Base-by-base conservation (phyloP, 2,888 invertebrate genomes). In the Brenthis daphne region DNA sequence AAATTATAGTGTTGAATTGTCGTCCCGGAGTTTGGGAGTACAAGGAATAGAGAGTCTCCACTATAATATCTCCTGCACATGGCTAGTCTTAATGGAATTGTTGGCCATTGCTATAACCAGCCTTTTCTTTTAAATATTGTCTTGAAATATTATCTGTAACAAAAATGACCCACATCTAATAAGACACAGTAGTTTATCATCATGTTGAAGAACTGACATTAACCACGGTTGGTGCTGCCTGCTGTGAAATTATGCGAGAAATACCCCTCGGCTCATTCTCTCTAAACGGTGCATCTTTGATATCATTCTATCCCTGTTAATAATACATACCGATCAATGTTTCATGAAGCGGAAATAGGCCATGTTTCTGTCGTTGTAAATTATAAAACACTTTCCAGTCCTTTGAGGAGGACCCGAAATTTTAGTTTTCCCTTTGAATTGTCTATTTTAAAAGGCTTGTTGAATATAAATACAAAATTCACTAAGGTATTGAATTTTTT, bases 261-360 rank as follows among this genome's bases (percentile, higher is more conserved):
- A 90, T 87, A 80, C 82, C 85, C 85, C 82, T 86, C 86, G 90
- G 85, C 85, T 89, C 90, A 87, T 90, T 91, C 87, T 82, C 82
- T 82, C 79, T 87, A 85, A 87, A 85, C 84, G 85, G 77, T 82
- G 84, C 86, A 83, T 85, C 86, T 83, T 82, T 82, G 82, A 82
- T 84, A 84, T 82, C 82, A 83, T 85, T 86, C 86, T 85, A 65
- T 83, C 79, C 80, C 78, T 84, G 86, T 87, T 84, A 88, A 85
- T 86, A 86, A 84, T 82, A 78, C 61, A 70, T 68, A 67, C 68
- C 33, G 37, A 65, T 68, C 65, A 72, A 64, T 57, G 57, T 70
- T 64, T 64, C 55, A 72, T 6, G 43, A 48, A 66, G 14, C 29
- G 48, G 51, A 24, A 63, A 63, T 54, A 54, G 63, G 53, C 37